Percentiles rank a stretch among this genome's conserved stretches.
Conservation (phyloP, 2,113 vertebrate species). For the Procavia capensis region DNA sequence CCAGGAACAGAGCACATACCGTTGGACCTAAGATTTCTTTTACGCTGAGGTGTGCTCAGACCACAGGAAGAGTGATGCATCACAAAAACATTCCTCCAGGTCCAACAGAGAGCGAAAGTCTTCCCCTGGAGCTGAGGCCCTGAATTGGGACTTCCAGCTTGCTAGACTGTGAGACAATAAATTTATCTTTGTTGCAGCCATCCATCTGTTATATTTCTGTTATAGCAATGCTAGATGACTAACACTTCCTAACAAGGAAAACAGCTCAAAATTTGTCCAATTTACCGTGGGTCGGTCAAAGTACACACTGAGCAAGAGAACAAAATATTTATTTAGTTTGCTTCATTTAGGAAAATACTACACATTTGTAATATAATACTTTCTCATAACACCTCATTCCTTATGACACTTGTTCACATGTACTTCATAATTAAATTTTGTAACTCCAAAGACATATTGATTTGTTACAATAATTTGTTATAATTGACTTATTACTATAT, state of each 20-base stretch:
- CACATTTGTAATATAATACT: not conserved
- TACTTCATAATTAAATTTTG: not conserved
- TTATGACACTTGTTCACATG: not conserved
- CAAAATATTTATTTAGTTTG: not conserved
- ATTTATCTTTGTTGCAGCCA: too few species aligned
- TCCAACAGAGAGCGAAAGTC: too few species aligned
- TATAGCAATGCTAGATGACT: too few species aligned
- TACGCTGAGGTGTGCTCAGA: too few species aligned
- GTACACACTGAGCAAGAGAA: not conserved
- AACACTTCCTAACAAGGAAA: conserved; percentile 20
- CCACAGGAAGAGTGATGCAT: too few species aligned
- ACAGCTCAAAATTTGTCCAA: not conserved
- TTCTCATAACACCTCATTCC: not conserved
- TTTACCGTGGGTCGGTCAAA: not conserved
- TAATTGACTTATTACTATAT: not conserved
- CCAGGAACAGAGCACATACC: too few species aligned
- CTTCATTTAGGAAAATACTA: not conserved
- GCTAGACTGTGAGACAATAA: too few species aligned
- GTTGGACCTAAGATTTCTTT: too few species aligned
- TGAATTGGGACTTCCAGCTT: too few species aligned
- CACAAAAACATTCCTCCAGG: too few species aligned
- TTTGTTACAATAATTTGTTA: not conserved
- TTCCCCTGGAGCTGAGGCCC: too few species aligned
- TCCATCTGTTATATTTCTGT: too few species aligned
- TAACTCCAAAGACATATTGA: not conserved